Conservation (phyloP, 1,140 invertebrate genomes). For the Saccostrea echinata region DNA sequence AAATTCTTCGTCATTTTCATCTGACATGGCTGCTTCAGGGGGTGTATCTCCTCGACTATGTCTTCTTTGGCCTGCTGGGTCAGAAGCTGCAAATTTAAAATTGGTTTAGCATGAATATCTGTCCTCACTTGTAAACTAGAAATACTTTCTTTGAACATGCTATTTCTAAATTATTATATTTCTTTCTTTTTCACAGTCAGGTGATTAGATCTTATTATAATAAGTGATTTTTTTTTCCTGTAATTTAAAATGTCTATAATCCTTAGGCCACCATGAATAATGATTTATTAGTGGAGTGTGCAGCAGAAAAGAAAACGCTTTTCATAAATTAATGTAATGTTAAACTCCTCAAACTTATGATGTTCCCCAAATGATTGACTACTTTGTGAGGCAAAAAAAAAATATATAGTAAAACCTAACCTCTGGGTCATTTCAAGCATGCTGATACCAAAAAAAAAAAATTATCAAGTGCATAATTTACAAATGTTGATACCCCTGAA, state of each 20-base stretch:
- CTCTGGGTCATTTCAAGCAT: too few species aligned
- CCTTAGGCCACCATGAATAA: background rate
- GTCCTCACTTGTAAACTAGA: background rate
- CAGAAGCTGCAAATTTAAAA: slow-evolving; percentile 11
- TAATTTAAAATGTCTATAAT: too few species aligned
- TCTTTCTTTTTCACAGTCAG: background rate
- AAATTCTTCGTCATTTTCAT: slow-evolving; percentile 63
- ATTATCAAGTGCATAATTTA: too few species aligned
- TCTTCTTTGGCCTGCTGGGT: slow-evolving; percentile 42
- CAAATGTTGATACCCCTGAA: too few species aligned
- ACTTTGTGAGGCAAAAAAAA: background rate
- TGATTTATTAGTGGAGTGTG: background rate
- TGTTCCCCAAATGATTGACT: slow-evolving; percentile 2
- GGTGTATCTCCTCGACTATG: slow-evolving; percentile 67
- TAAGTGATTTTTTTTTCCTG: background rate
- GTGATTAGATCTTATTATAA: background rate
- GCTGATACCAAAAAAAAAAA: too few species aligned
- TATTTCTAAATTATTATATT: background rate
- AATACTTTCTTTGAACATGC: background rate
- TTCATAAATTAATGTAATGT: background rate
- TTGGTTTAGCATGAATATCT: background rate
- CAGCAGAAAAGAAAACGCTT: background rate
- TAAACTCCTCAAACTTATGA: background rate
- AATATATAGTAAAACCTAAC: too few species aligned
- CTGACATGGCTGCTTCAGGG: slow-evolving; percentile 63